Evolutionary conservation across 92 coral and sea anemone genomes (phyloP).

Genomic region (Heliopora coerulea): DNA sequence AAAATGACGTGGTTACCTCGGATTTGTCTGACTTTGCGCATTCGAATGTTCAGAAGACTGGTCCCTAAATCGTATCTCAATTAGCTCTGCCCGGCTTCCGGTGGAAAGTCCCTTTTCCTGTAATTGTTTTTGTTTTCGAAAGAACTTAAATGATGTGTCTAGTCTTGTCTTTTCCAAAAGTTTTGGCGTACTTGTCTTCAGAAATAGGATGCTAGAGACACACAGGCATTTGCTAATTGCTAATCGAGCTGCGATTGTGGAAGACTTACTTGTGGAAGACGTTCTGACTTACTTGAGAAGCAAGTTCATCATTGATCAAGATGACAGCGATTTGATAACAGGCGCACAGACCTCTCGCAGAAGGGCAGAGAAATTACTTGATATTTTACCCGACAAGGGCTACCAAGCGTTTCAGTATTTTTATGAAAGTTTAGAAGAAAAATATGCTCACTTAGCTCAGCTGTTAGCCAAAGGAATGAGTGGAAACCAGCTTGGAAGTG

Average conservation of each 20-base stretch:
- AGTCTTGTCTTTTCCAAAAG: not conserved
- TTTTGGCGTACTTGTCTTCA: not conserved
- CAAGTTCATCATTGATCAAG: conserved; percentile 68
- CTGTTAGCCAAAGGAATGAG: conserved; percentile 59
- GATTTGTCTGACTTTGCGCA: no score
- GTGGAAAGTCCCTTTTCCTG: no score
- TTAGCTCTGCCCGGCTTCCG: no score
- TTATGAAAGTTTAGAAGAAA: conserved; percentile 64
- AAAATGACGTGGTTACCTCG: no score
- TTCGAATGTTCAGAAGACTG: no score
- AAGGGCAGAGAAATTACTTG: conserved; percentile 76
- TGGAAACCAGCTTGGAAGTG: conserved; percentile 40
- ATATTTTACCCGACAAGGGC: conserved; percentile 84
- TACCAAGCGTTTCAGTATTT: conserved; percentile 72
- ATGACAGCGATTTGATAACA: conserved; percentile 73
- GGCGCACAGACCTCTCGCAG: conserved; percentile 57
- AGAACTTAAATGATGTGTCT: no score
- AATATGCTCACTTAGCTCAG: conserved; percentile 78
- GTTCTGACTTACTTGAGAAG: conserved; percentile 71
- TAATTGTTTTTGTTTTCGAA: no score
- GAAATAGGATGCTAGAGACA: conserved; percentile 68
- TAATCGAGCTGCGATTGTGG: conserved; percentile 59
- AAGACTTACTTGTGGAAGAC: conserved; percentile 89
- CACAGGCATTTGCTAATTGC: conserved; percentile 81
- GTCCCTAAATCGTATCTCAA: no score